Base-by-base conservation (phyloP, 2,888 invertebrate genomes). In the Leucophenga maculata region DNA sequence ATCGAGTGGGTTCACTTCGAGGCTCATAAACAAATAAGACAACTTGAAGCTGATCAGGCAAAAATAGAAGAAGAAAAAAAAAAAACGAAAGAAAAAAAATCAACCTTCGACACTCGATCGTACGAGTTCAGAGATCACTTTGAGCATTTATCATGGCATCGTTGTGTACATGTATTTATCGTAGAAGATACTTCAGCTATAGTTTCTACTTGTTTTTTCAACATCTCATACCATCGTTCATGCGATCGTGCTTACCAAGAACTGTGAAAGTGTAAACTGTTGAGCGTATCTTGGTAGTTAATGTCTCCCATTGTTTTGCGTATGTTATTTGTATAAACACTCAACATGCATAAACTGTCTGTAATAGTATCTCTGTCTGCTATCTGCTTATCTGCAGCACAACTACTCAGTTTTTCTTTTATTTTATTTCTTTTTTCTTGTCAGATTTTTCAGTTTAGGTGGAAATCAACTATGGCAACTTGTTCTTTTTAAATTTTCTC, bases 261-360 rank as follows among this genome's bases (percentile, higher is more conserved):
- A 64, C 18, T 75, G 78, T 82, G 50, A 50, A 50, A 50, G 50
- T 50, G 50, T 50, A 50, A 50, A 50, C 50, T 50, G 50, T 74
- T 74, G 82, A 74, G 80, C 84, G 80, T 81, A 81, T 82, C 83
- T 79, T 81, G 80, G 80, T 84, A 81, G 80, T 81, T 84, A 84
- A 84, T 78, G 74, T 74, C 71, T 73, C 69, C 75, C 83, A 82
- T 80, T 80, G 84, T 82, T 70, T 84, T 72, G 67, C 72, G 64
- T 65, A 68, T 50, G 70, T 46, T 57, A 79, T 82, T 82, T 80
- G 77, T 82, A 74, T 68, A 76, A 73, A 70, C 72, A 77, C 75
- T 73, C 80, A 78, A 82, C 80, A 77, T 72, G 84, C 76, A 82
- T 77, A 84, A 80, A 84, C 11, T 65, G 31, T 50, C 62, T 46